phyloP scores from a whole-genome alignment of 2,113 vertebrate species.

The Seriola rivoliana region DNA sequence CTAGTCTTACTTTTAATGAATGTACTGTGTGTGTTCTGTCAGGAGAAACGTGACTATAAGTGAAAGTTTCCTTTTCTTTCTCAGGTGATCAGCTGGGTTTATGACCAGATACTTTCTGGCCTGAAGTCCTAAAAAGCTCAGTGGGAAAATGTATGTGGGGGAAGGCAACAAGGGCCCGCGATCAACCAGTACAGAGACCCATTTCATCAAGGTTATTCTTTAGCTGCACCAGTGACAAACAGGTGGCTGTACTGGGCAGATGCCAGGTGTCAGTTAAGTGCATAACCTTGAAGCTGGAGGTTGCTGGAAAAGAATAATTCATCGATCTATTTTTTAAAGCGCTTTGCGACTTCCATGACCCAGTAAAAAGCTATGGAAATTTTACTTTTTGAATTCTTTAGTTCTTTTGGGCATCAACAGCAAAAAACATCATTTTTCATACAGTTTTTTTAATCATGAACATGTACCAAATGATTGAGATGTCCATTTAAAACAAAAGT shows the following conservation, averaged over 20 bases:
- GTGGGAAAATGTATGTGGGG: neutral
- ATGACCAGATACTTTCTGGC: neutral
- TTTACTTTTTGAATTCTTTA: too few relatives aligned
- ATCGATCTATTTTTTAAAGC: neutral
- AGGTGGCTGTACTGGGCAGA: neutral
- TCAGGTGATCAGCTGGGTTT: constrained; percentile 7
- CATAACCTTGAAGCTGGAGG: neutral
- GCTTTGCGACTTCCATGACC: too few relatives aligned
- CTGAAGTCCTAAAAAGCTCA: neutral
- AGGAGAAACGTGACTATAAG: neutral
- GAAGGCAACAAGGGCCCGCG: neutral
- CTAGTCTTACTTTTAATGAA: constrained; percentile 21
- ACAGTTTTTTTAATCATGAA: neutral
- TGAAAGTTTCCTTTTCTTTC: constrained; percentile 7
- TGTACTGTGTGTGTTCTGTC: constrained; percentile 24
- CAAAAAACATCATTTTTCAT: neutral
- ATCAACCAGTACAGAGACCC: neutral
- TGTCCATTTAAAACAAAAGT: neutral
- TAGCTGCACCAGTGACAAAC: neutral
- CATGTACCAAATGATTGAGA: neutral
- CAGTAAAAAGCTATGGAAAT: neutral
- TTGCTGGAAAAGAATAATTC: neutral
- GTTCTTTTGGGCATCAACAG: neutral
- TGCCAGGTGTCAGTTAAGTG: constrained; percentile 3
- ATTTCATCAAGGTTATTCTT: constrained; percentile 4